Evolutionary conservation across 1,140 invertebrate genomes (phyloP).

Genomic region (Kradibia gibbosae): DNA sequence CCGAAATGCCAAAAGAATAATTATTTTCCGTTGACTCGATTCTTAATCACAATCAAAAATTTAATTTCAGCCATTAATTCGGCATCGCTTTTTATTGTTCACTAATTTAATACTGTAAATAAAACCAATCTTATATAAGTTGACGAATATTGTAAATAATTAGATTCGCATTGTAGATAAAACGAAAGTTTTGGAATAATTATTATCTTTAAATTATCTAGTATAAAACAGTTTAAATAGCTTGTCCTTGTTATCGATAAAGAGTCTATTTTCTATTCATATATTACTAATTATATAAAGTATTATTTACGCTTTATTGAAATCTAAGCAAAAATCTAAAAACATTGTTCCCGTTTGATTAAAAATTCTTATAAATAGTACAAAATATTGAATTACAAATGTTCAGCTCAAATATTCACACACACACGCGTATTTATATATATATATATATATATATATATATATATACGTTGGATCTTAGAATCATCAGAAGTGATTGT

Average conservation of each 20-base stretch:
- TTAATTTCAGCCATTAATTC: neutral
- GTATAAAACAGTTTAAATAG: neutral
- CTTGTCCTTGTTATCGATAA: neutral
- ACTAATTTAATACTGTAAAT: slow-evolving; percentile 22
- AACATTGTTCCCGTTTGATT: too few species aligned
- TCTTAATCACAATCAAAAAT: neutral
- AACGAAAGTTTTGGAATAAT: slow-evolving; percentile 18
- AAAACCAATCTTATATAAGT: slow-evolving; percentile 5
- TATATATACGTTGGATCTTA: too few species aligned
- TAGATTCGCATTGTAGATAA: neutral
- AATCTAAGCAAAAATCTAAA: neutral
- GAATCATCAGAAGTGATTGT: too few species aligned
- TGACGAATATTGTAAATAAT: slow-evolving; percentile 28
- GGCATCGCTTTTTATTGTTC: neutral
- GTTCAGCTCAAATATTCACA: too few species aligned
- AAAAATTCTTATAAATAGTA: too few species aligned
- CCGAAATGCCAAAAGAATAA: neutral
- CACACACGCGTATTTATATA: too few species aligned
- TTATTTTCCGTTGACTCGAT: neutral
- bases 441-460: too few species aligned
- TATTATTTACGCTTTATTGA: neutral
- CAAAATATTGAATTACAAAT: too few species aligned
- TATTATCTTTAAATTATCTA: slow-evolving; percentile 17
- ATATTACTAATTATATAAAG: neutral
- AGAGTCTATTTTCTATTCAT: neutral